These are phyloP conservation scores for Piezodorus guildinii DNA, from an alignment of 1,140 invertebrate genomes.

Conservation along the genomic window DNA sequence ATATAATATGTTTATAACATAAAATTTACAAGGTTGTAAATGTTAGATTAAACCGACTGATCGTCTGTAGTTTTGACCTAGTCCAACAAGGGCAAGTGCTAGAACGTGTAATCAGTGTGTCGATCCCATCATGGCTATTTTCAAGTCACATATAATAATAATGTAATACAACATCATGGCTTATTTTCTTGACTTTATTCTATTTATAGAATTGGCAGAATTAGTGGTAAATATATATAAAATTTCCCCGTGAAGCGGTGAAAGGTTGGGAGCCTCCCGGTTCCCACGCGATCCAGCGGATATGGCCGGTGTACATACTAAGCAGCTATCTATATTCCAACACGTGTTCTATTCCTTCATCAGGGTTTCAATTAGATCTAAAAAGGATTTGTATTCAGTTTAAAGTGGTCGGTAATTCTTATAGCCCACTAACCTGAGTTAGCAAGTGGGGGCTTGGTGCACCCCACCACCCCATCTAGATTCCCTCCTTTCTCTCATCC, in stretches of 20 bases:
- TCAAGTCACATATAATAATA: too few species aligned
- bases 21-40: too few species aligned
- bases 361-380: slow-evolving; percentile 19
- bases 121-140: too few species aligned
- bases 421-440: slow-evolving; percentile 12
- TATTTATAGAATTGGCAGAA: not conserved
- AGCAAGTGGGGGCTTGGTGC: not conserved
- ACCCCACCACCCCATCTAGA: too few species aligned
- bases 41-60: too few species aligned
- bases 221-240: slow-evolving; percentile 6
- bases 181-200: too few species aligned
- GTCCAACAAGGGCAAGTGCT: too few species aligned
- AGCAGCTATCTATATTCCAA: slow-evolving; percentile 22
- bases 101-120: too few species aligned
- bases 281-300: slow-evolving; percentile 19
- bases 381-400: slow-evolving; percentile 18
- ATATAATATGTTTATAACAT: too few species aligned
- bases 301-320: slow-evolving; percentile 18
- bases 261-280: slow-evolving; percentile 7
- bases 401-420: slow-evolving; percentile 15
- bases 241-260: slow-evolving; percentile 1
- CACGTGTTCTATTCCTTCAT: slow-evolving; percentile 18
- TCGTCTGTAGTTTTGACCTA: too few species aligned
- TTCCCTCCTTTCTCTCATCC: too few species aligned
- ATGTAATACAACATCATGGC: too few species aligned